phyloP scores from a whole-genome alignment of 2,888 invertebrate genomes.

The Temnothorax unifasciatus region DNA sequence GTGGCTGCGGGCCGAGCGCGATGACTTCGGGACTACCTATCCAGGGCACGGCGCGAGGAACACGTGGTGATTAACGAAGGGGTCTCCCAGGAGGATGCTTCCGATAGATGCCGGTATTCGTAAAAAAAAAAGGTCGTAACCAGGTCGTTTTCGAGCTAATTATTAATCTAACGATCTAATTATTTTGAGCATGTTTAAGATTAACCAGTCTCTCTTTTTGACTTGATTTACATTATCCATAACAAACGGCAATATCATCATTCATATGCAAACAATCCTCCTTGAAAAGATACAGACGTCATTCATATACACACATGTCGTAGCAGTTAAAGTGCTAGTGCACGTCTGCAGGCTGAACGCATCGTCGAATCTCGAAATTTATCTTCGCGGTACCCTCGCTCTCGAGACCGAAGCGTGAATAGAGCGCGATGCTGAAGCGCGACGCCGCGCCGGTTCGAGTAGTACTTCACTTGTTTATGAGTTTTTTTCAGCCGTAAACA shows the following conservation, averaged over 20 bases:
- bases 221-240: neutral
- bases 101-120: constrained; percentile 17
- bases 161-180: constrained; percentile 66
- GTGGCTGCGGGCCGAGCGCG: constrained; percentile 65
- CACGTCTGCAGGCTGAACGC: neutral
- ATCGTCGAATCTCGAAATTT: neutral
- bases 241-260: neutral
- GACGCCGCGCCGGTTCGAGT: neutral
- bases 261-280: neutral
- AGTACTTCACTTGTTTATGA: constrained; percentile 13
- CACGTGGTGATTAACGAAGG: constrained; percentile 73
- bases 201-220: neutral
- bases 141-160: constrained; percentile 70
- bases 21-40: constrained; percentile 75
- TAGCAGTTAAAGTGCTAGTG: neutral
- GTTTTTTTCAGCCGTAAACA: constrained; percentile 33
- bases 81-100: constrained; percentile 3
- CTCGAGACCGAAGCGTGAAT: constrained; percentile 28
- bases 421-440: neutral
- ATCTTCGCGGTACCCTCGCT: constrained; percentile 2
- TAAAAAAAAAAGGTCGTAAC: constrained; percentile 33
- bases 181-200: neutral
- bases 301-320: neutral
- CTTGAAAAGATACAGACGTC: neutral
- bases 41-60: constrained; percentile 65